Evolutionary conservation across 2,113 vertebrate species (phyloP).

Genomic region (Lucifuga dentata): DNA sequence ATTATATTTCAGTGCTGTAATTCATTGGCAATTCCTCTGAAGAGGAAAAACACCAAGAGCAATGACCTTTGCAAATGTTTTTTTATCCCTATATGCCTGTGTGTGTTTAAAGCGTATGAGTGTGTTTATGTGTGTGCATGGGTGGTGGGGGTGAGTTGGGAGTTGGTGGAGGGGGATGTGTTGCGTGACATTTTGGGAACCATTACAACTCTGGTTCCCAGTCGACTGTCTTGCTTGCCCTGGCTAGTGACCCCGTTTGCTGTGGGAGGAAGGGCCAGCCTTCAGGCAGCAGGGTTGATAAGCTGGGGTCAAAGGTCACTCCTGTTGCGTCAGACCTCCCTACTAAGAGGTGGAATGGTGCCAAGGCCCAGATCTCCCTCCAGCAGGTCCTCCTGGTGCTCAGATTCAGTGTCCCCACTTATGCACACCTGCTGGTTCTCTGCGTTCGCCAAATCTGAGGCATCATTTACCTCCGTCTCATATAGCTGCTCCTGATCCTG

Average conservation of each 20-base stretch:
- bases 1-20: not conserved
- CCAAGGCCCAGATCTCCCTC: constrained; percentile 70
- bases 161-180: not conserved
- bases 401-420: constrained; percentile 19
- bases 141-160: too few relatives aligned
- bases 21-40: not conserved
- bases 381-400: constrained; percentile 61
- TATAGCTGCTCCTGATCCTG: constrained; percentile 55
- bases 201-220: constrained; percentile 21
- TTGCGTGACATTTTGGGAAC: constrained; percentile 51
- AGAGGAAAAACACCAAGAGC: constrained; percentile 21
- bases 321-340: constrained; percentile 32
- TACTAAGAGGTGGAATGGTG: not conserved
- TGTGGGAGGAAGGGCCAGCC: constrained; percentile 40
- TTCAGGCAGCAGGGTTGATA: constrained; percentile 25
- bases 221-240: constrained; percentile 31
- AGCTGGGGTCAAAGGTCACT: constrained; percentile 31
- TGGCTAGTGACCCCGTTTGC: constrained; percentile 37
- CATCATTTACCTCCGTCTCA: constrained; percentile 8
- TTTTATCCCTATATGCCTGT: not conserved
- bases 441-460: constrained; percentile 2
- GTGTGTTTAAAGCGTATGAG: too few relatives aligned
- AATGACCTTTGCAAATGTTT: constrained; percentile 22
- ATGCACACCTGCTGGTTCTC: not conserved
- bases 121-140: constrained; percentile 34